These are phyloP conservation scores for Psylliodes chrysocephalus DNA, from an alignment of 2,888 invertebrate genomes.

Conservation along the genomic window DNA sequence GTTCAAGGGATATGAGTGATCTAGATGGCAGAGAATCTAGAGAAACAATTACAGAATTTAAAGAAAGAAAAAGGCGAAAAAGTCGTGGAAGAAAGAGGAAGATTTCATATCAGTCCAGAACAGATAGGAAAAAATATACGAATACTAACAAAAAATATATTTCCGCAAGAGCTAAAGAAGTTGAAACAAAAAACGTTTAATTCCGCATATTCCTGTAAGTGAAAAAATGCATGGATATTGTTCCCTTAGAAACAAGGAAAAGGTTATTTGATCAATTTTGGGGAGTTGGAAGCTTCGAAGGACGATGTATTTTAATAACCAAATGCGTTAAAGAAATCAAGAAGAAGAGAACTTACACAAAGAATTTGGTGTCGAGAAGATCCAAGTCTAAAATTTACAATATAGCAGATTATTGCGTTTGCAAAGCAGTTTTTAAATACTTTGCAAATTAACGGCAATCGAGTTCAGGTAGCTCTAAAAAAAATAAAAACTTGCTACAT, in stretches of 20 bases:
- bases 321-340: constrained; percentile 4
- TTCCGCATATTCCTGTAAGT: constrained; percentile 5
- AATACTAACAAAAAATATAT: neutral
- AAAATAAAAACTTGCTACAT: neutral
- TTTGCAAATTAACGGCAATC: constrained; percentile 22
- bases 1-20: no score
- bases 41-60: no score
- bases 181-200: constrained; percentile 1
- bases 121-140: constrained; percentile 1
- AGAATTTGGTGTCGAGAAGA: constrained; percentile 13
- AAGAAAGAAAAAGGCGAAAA: constrained; percentile 10
- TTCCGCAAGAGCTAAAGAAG: constrained; percentile 6
- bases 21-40: no score
- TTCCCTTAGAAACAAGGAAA: neutral
- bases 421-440: constrained; percentile 21
- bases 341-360: constrained; percentile 11
- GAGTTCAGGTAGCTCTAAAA: constrained; percentile 7
- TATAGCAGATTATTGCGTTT: constrained; percentile 19
- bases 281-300: constrained; percentile 4
- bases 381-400: constrained; percentile 22
- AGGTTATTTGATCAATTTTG: constrained; percentile 1
- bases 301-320: neutral
- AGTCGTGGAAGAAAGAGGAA: constrained; percentile 5
- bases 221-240: constrained; percentile 7
- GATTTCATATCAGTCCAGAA: constrained; percentile 1